phyloP scores from a whole-genome alignment of 2,113 vertebrate genomes.

The Hippocampus comes region DNA sequence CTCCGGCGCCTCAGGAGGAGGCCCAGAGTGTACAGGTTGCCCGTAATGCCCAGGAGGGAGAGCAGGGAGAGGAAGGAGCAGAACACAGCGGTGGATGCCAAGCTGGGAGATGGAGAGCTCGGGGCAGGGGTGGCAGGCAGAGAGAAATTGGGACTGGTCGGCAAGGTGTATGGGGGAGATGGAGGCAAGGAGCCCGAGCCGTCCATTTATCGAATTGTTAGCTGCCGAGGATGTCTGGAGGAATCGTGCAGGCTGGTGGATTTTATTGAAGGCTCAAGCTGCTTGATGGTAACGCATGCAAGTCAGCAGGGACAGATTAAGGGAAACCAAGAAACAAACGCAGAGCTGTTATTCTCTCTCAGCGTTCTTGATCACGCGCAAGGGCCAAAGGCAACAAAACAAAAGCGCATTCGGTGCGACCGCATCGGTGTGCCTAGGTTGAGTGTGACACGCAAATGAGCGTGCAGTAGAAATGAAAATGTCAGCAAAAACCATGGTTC shows the following conservation, averaged over 20 bases:
- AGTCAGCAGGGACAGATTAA: neutral
- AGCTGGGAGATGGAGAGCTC: slow-evolving; percentile 69
- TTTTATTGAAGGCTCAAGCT: slow-evolving; percentile 2
- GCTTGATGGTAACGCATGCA: neutral
- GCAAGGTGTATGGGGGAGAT: slow-evolving; percentile 53
- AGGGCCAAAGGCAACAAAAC: neutral
- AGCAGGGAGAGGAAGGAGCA: slow-evolving; percentile 78
- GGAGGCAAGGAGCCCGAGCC: slow-evolving; percentile 54
- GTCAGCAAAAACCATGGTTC: slow-evolving; percentile 43
- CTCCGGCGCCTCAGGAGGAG: slow-evolving; percentile 72
- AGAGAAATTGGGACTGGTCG: slow-evolving; percentile 55
- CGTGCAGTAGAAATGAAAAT: slow-evolving; percentile 43
- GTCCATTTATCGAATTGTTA: slow-evolving; percentile 60
- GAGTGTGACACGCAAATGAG: slow-evolving; percentile 15
- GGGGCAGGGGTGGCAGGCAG: slow-evolving; percentile 62
- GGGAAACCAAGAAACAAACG: slow-evolving; percentile 23
- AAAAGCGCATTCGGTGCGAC: neutral
- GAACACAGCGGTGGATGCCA: slow-evolving; percentile 74
- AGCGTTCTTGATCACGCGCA: too few relatives aligned
- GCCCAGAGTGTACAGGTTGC: slow-evolving; percentile 79
- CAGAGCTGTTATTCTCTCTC: slow-evolving; percentile 13
- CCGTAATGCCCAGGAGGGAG: slow-evolving; percentile 75
- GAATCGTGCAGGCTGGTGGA: neutral
- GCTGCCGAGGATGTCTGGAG: neutral
- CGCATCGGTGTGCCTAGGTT: neutral